These are phyloP conservation scores for Pterobdella sp. DNA, from an alignment of 2,888 invertebrate genomes.

Conservation along the genomic window DNA sequence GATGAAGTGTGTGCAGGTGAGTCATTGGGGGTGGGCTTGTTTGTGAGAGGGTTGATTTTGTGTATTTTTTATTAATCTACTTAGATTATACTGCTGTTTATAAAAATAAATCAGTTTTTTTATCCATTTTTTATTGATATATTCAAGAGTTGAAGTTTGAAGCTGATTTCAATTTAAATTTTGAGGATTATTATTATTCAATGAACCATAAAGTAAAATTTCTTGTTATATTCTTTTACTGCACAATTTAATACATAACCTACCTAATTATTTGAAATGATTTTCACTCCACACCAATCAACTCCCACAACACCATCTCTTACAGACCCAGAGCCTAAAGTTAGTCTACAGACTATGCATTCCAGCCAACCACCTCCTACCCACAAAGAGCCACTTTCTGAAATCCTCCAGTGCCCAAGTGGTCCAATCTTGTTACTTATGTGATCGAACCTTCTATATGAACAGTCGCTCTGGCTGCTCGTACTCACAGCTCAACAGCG, in stretches of 20 bases:
- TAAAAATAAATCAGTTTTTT: too few relatives aligned
- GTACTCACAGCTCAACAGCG: conserved; percentile 41
- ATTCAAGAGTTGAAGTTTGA: too few relatives aligned
- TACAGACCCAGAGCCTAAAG: conserved; percentile 17
- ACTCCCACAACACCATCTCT: background rate
- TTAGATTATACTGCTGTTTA: background rate
- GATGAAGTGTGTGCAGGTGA: conserved; percentile 35
- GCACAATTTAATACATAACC: too few relatives aligned
- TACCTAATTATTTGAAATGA: too few relatives aligned
- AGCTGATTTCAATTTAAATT: too few relatives aligned
- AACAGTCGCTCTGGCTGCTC: conserved; percentile 39
- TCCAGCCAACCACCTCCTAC: too few relatives aligned
- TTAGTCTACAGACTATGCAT: conserved; percentile 37
- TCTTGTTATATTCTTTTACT: too few relatives aligned
- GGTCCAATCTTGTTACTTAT: conserved; percentile 40
- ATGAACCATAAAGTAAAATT: too few relatives aligned
- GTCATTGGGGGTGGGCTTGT: background rate
- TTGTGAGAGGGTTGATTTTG: background rate
- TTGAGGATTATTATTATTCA: too few relatives aligned
- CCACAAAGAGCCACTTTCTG: too few relatives aligned
- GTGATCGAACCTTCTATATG: conserved; percentile 40
- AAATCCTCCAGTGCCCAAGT: conserved; percentile 36
- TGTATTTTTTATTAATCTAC: background rate
- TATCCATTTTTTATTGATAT: too few relatives aligned
- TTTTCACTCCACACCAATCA: background rate